phyloP scores from a whole-genome alignment of 2,888 invertebrate genomes.

The Drosophila meridionalis region DNA sequence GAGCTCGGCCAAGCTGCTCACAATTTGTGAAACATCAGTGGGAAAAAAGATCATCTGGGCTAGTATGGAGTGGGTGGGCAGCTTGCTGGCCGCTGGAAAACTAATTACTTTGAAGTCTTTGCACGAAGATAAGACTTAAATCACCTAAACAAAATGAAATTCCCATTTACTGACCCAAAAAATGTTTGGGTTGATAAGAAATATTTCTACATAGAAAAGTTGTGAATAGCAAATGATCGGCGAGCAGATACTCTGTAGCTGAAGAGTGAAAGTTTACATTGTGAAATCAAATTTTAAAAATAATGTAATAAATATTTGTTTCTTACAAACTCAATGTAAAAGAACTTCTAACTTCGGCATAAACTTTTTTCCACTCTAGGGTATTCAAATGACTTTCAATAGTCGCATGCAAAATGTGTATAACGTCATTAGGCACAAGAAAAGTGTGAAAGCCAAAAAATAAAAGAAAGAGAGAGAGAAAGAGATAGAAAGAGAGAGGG shows the following conservation, averaged over 20 bases:
- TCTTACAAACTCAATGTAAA: too few species aligned
- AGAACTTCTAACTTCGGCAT: too few species aligned
- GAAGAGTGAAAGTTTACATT: neutral
- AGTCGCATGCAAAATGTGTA: conserved; percentile 44
- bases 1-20: conserved; percentile 45
- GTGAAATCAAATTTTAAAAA: neutral
- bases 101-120: conserved; percentile 73
- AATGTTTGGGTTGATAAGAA: conserved; percentile 15
- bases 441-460: conserved; percentile 61
- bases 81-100: conserved; percentile 56
- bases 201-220: neutral
- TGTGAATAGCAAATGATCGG: neutral
- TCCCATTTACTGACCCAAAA: conserved; percentile 14
- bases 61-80: conserved; percentile 19
- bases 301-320: too few species aligned
- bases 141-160: conserved; percentile 58
- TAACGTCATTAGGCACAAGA: conserved; percentile 48
- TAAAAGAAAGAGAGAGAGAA: neutral
- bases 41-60: conserved; percentile 45
- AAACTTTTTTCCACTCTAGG: conserved; percentile 13
- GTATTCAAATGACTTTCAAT: conserved; percentile 22
- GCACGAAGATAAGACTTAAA: conserved; percentile 78
- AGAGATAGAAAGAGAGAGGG: neutral
- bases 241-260: conserved; percentile 9
- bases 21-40: conserved; percentile 72